Evolutionary conservation across 2,888 invertebrate species (phyloP).

Genomic region (Rapana venosa): DNA sequence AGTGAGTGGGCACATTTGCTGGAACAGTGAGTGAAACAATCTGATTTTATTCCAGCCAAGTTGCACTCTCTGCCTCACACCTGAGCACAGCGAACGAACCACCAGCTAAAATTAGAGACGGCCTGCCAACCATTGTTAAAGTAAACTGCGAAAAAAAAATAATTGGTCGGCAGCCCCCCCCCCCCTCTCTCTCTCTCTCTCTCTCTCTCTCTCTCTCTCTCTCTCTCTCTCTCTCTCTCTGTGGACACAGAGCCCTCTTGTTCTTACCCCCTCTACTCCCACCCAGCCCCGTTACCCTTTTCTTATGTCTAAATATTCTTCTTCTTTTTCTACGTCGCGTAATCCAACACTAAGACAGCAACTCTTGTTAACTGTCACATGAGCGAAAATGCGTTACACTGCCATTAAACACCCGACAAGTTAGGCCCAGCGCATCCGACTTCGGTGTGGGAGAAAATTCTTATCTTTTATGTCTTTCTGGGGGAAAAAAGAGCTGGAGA

Average conservation of each 20-base stretch:
- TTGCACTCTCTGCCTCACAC: not conserved
- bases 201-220: not conserved
- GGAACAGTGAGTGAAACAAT: constrained; percentile 8
- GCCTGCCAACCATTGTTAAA: not conserved
- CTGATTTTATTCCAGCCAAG: not conserved
- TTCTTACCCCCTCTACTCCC: too few relatives aligned
- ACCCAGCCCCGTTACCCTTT: too few relatives aligned
- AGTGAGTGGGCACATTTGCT: not conserved
- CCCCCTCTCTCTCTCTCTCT: not conserved
- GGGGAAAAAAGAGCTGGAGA: too few relatives aligned
- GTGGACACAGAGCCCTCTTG: not conserved
- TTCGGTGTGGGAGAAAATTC: too few relatives aligned
- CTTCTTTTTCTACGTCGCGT: too few relatives aligned
- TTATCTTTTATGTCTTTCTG: too few relatives aligned
- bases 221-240: not conserved
- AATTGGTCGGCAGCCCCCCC: not conserved
- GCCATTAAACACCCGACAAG: too few relatives aligned
- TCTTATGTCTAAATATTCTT: too few relatives aligned
- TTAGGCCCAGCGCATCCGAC: too few relatives aligned
- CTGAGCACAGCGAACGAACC: not conserved
- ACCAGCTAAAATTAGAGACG: not conserved
- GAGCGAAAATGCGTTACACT: too few relatives aligned
- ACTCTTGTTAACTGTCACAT: too few relatives aligned
- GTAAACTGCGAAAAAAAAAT: not conserved
- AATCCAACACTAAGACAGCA: too few relatives aligned